A percentile compares a stretch with the other conserved stretches of the same genome.
These are phyloP conservation scores for Drosophila sechellia DNA, from an alignment of 1,140 invertebrate genomes.

Conservation along the genomic window DNA sequence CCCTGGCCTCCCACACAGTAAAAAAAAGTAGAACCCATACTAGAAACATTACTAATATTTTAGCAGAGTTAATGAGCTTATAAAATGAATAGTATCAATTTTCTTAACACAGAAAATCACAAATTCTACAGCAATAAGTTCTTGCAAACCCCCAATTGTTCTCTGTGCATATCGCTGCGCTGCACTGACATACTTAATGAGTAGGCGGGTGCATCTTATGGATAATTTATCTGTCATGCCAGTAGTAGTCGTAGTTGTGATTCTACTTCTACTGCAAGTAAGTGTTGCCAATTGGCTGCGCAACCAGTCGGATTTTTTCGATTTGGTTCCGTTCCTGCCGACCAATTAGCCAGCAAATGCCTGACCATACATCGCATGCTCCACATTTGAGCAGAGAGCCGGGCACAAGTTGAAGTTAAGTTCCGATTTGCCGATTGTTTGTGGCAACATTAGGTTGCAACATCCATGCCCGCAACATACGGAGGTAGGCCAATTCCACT, in stretches of 20 bases:
- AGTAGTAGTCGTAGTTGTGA: neutral
- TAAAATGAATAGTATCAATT: too few relatives aligned
- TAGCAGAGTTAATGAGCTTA: too few relatives aligned
- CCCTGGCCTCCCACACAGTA: conserved; percentile 7
- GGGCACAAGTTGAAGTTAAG: conserved; percentile 61
- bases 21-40: neutral
- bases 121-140: neutral
- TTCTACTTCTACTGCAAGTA: conserved; percentile 10
- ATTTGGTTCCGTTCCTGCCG: conserved; percentile 45
- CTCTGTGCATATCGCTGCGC: conserved; percentile 7
- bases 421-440: conserved; percentile 55
- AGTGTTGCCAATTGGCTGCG: conserved; percentile 20
- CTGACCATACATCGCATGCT: conserved; percentile 33
- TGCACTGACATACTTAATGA: conserved; percentile 67
- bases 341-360: conserved; percentile 40
- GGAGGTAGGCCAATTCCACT: conserved; percentile 40
- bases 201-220: conserved; percentile 58
- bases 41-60: too few relatives aligned
- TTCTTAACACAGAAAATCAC: too few relatives aligned
- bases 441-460: conserved; percentile 30
- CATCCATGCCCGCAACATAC: conserved; percentile 31
- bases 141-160: neutral
- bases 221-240: conserved; percentile 60
- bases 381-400: conserved; percentile 38
- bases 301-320: conserved; percentile 30